These are phyloP conservation scores for Tachystola acroxantha DNA, from an alignment of 2,888 invertebrate species.

Conservation along the genomic window DNA sequence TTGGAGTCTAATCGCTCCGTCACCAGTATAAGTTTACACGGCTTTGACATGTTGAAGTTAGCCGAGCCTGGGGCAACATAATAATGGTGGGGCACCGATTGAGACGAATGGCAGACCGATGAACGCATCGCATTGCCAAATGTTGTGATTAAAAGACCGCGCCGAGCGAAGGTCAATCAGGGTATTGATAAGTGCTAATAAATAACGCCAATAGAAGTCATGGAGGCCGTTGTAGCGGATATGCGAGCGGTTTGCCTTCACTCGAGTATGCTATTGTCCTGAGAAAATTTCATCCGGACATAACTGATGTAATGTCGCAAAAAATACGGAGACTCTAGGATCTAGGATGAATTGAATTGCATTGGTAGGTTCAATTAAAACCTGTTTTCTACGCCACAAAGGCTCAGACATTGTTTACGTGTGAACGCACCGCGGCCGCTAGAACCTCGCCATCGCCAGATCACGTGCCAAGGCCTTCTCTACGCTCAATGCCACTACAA, in stretches of 20 bases:
- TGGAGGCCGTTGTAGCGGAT: constrained; percentile 4
- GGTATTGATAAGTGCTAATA: no score
- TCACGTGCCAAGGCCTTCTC: constrained; percentile 46
- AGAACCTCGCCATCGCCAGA: constrained; percentile 20
- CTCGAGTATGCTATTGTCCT: constrained; percentile 7
- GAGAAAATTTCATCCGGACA: constrained; percentile 8
- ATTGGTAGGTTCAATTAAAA: constrained; percentile 27
- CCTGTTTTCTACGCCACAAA: constrained; percentile 36
- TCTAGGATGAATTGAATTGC: constrained; percentile 38
- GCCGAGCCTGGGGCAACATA: no score
- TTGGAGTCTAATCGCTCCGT: no score
- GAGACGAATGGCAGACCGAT: no score
- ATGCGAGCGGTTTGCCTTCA: constrained; percentile 9
- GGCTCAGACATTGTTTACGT: constrained; percentile 51
- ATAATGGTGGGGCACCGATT: no score
- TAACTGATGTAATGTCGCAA: constrained; percentile 11
- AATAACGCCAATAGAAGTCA: neutral
- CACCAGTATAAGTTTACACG: no score
- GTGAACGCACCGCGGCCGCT: constrained; percentile 24
- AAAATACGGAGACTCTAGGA: constrained; percentile 57
- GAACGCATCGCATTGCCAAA: no score
- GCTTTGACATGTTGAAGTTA: no score
- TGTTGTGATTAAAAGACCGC: no score
- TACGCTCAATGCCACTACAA: constrained; percentile 38
- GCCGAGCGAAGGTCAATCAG: no score